Conservation (phyloP, 30 jellyfish, hydroid and myxozoan species). For the Chrysaora quinquecirrha region DNA sequence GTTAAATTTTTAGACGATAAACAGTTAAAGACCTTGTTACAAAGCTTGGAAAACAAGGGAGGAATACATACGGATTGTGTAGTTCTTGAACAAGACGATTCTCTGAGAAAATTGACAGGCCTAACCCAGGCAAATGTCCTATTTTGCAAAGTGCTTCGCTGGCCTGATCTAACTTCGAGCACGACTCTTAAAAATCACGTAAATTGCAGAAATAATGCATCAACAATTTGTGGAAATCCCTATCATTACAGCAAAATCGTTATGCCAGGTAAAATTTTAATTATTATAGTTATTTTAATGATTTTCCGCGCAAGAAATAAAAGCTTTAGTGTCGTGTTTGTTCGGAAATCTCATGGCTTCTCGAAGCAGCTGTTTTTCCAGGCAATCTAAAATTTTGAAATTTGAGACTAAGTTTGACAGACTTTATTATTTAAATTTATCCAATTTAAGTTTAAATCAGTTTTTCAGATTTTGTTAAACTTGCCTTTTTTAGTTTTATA, state of each 20-base stretch:
- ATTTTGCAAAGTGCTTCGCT: conserved; percentile 64
- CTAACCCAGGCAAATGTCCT: conserved; percentile 22
- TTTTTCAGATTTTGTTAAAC: too few species aligned
- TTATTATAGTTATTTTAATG: too few species aligned
- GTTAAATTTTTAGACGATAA: conserved; percentile 44
- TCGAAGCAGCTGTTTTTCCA: too few species aligned
- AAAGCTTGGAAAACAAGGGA: conserved; percentile 73
- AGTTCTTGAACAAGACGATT: neutral
- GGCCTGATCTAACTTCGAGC: conserved; percentile 45
- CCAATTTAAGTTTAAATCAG: too few species aligned
- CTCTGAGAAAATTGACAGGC: conserved; percentile 22
- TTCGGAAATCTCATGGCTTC: too few species aligned
- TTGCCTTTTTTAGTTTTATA: too few species aligned
- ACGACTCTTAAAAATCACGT: conserved; percentile 37
- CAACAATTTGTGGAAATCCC: conserved; percentile 62
- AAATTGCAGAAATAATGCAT: conserved; percentile 19
- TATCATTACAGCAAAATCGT: conserved; percentile 59
- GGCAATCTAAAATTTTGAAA: too few species aligned
- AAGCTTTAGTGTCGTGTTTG: too few species aligned
- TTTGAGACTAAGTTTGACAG: too few species aligned
- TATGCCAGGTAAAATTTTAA: conserved; percentile 19
- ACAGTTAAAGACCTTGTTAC: conserved; percentile 49
- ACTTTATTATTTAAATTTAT: too few species aligned
- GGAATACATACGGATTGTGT: conserved; percentile 67
- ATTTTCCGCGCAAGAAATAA: too few species aligned